Base-by-base conservation (phyloP, 2,888 invertebrate genomes). In the Mesorhabditis spiculigera region DNA sequence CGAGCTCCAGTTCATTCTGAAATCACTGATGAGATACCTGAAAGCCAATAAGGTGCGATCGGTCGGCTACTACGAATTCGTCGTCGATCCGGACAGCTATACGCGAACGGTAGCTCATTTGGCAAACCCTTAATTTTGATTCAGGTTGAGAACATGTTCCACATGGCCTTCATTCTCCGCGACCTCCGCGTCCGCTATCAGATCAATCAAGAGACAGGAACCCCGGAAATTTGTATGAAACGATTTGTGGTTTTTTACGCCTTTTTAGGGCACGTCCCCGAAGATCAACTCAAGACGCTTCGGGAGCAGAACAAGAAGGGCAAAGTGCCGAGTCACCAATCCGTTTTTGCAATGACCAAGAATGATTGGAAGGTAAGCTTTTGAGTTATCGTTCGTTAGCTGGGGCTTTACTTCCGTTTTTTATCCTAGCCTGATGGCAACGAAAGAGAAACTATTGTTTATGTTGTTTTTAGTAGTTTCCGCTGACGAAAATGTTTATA, bases 81-180 rank as follows among this genome's bases (percentile, higher is more conserved):
- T 50, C 58, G 8, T 50, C n/a, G 58, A 50, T 50, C 58, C 58
- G 10, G 58, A 50, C 58, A n/a, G n/a, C n/a, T 50, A 13, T 50
- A n/a, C 10, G n/a, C 58, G 58, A 10, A 50, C 58, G n/a, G 58
- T 50, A 50, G 58, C n/a, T 50, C n/a, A n/a, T 50, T 50, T 1
- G 10, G 58, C n/a, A n/a, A 50, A 50, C 1, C 58, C n/a, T n/a
- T n/a, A 1, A n/a, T n/a, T 50, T 50, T 50, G 8, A 13, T 50
- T 50, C 8, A 50, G 58, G 58, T 50, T n/a, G 58, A 50, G 58
- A 50, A 50, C 58, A 50, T 50, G 58, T 50, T 50, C n/a, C 58
- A 50, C n/a, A n/a, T 50, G 10, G 8, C 58, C 10, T 50, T 50
- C n/a, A 10, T 50, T 10, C 58, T 50, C 8, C 58, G 58, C 8